phyloP scores from a whole-genome alignment of 2,888 invertebrate species.

The Anaspis maculata region DNA sequence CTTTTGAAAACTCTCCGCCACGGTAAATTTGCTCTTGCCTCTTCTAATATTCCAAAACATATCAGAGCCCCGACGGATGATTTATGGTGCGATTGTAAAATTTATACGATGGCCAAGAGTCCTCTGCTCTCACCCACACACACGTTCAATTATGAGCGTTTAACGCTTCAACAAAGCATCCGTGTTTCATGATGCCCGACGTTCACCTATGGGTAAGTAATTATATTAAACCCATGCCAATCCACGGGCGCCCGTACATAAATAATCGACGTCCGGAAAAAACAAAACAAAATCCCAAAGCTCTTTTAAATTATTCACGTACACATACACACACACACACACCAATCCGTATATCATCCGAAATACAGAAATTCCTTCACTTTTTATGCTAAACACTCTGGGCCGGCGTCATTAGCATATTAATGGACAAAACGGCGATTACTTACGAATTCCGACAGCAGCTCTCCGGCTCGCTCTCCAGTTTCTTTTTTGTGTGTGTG shows the following conservation, averaged over 20 bases:
- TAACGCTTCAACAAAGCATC: slow-evolving; percentile 17
- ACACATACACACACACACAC: no score
- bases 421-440: slow-evolving; percentile 2
- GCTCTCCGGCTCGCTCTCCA: background rate
- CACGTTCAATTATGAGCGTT: slow-evolving; percentile 24
- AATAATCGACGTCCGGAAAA: background rate
- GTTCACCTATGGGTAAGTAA: no score
- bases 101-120: slow-evolving; percentile 17
- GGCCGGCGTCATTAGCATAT: slow-evolving; percentile 4
- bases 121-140: slow-evolving; percentile 18
- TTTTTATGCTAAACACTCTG: no score
- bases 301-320: no score
- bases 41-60: slow-evolving; percentile 6
- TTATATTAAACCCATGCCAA: slow-evolving; percentile 6
- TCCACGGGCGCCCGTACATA: background rate
- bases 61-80: slow-evolving; percentile 23
- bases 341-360: no score
- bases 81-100: slow-evolving; percentile 21
- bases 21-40: background rate
- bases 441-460: slow-evolving; percentile 2
- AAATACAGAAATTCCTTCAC: no score
- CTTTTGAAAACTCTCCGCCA: no score
- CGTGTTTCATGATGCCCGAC: background rate
- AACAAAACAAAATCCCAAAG: no score
- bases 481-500: no score